Conservation (phyloP, 2,888 invertebrate genomes). For the Eurytoma adleriae region DNA sequence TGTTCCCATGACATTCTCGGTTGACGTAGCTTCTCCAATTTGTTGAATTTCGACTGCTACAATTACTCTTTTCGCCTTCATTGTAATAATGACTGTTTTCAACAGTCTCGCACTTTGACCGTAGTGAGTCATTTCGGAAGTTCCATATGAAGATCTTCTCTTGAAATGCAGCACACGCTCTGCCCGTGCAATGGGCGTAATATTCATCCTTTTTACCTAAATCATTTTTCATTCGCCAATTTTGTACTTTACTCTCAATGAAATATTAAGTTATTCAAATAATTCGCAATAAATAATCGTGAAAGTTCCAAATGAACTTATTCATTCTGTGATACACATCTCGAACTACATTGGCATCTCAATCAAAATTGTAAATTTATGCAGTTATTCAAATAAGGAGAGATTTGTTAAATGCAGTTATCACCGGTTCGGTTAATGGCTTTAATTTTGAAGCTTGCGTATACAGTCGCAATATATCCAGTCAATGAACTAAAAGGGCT, state of each 20-base stretch:
- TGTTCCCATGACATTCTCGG: too few species aligned
- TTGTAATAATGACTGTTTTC: conserved; percentile 3
- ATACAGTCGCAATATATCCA: not conserved
- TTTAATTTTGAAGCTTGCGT: conserved; percentile 19
- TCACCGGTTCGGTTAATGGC: not conserved
- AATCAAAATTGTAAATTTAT: too few species aligned
- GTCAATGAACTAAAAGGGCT: conserved; percentile 19
- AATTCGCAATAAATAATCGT: too few species aligned
- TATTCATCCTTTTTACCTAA: conserved; percentile 16
- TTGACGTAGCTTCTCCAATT: not conserved
- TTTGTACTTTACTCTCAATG: too few species aligned
- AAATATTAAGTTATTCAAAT: too few species aligned
- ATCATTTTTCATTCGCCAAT: not conserved
- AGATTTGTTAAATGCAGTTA: not conserved
- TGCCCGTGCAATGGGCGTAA: conserved; percentile 9
- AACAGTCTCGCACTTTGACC: not conserved
- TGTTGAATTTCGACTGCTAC: not conserved
- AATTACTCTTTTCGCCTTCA: not conserved
- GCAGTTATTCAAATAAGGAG: not conserved
- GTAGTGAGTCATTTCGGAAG: conserved; percentile 33
- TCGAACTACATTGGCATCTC: not conserved
- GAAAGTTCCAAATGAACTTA: too few species aligned
- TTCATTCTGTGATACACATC: not conserved
- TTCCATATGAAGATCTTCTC: conserved; percentile 35
- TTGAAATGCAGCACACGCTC: conserved; percentile 30